Evolutionary conservation across 2,797 vertebrate species (phyloP).

Genomic region (Galago senegalensis): DNA sequence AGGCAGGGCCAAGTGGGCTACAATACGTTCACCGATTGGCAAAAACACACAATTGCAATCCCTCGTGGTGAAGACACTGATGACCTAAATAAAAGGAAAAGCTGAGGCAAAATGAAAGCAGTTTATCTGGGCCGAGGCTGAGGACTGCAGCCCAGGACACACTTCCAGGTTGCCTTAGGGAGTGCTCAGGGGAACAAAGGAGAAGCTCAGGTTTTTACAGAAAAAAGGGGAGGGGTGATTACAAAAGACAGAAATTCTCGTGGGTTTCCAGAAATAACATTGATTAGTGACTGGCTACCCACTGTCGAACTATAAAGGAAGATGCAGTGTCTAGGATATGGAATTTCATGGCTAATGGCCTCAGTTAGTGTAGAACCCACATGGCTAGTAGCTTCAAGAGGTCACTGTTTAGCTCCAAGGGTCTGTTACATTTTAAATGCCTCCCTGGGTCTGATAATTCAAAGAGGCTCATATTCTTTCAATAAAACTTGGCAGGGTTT

Average conservation of each 20-base stretch:
- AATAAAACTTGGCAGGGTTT: not conserved
- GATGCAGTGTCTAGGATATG: not conserved
- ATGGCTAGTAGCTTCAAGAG: not conserved
- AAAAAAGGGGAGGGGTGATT: not conserved
- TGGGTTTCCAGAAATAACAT: not conserved
- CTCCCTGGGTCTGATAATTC: not conserved
- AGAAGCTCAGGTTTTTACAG: not conserved
- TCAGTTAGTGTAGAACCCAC: not conserved
- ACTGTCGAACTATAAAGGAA: not conserved
- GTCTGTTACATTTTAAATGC: not conserved
- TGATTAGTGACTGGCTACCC: not conserved
- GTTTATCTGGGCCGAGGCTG: not conserved
- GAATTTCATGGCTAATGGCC: not conserved
- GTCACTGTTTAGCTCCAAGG: not conserved
- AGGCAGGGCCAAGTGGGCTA: not conserved
- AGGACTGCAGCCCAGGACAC: not conserved
- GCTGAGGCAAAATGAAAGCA: not conserved
- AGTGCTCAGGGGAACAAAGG: not conserved
- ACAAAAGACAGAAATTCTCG: not conserved
- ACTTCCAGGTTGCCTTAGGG: not conserved
- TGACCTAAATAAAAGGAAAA: not conserved
- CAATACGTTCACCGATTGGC: not conserved
- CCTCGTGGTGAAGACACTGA: not conserved
- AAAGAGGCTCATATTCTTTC: not conserved
- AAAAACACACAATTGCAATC: not conserved